Conservation (phyloP, 2,113 vertebrate genomes). For the Crotalus viridis region DNA sequence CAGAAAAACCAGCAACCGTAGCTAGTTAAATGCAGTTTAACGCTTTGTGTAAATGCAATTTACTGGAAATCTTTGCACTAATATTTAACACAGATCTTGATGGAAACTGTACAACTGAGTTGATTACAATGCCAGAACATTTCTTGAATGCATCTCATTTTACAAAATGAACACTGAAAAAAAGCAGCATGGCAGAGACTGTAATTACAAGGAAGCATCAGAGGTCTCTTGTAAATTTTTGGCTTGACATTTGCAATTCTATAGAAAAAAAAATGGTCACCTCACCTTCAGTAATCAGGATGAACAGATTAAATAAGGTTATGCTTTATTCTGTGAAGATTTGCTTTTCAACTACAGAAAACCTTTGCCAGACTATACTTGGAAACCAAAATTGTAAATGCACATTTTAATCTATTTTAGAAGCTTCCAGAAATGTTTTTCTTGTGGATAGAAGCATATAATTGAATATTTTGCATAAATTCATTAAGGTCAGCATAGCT, state of each 20-base stretch:
- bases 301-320: conserved; percentile 20
- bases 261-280: conserved; percentile 35
- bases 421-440: not conserved
- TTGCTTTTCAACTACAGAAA: not conserved
- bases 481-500: conserved; percentile 7
- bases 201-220: conserved; percentile 49
- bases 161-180: conserved; percentile 57
- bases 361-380: conserved; percentile 18
- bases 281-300: conserved; percentile 10
- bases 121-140: conserved; percentile 48
- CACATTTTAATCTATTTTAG: conserved; percentile 15
- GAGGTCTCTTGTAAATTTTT: conserved; percentile 49
- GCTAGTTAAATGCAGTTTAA: conserved; percentile 43
- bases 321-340: not conserved
- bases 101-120: conserved; percentile 41
- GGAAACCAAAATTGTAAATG: conserved; percentile 16
- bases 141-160: conserved; percentile 56
- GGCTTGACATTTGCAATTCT: conserved; percentile 19
- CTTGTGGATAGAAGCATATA: conserved; percentile 6
- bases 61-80: conserved; percentile 52
- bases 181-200: conserved; percentile 51
- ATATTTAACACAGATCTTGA: conserved; percentile 58
- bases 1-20: conserved; percentile 48
- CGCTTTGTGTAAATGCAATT: conserved; percentile 41
- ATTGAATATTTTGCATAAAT: conserved; percentile 9